A percentile compares a stretch with the other conserved stretches of the same genome.
phyloP scores from a whole-genome alignment of 92 coral and sea anemone species.

The Umimayanthus chanpuru region DNA sequence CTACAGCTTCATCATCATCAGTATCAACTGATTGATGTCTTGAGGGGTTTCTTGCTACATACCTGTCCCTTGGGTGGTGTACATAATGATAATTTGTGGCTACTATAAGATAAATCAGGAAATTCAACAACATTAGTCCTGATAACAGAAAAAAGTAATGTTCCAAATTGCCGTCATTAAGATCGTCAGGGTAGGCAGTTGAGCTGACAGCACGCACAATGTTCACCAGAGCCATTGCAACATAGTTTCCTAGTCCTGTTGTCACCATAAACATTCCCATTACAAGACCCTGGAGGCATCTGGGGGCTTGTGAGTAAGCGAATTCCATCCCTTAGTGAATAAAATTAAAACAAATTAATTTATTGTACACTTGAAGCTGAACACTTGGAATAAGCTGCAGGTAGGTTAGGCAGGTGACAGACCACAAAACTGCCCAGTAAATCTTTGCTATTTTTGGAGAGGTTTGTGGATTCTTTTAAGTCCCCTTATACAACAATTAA shows the following conservation, averaged over 20 bases:
- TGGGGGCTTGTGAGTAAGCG: constrained; percentile 88
- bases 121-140: constrained; percentile 75
- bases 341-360: background rate
- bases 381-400: no score
- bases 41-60: background rate
- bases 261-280: constrained; percentile 86
- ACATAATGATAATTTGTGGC: constrained; percentile 75
- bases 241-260: constrained; percentile 73
- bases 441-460: no score
- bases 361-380: background rate
- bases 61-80: constrained; percentile 23
- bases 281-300: constrained; percentile 78
- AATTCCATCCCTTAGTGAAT: constrained; percentile 76
- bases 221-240: constrained; percentile 68
- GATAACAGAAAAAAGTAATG: constrained; percentile 81
- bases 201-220: constrained; percentile 62
- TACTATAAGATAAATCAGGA: constrained; percentile 64
- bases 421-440: no score
- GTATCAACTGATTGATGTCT: background rate
- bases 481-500: no score
- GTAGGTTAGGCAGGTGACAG: no score
- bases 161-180: constrained; percentile 76
- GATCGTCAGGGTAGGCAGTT: constrained; percentile 65
- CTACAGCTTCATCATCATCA: background rate
- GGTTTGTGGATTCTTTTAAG: no score